These are phyloP conservation scores for Tipula lateralis DNA, from an alignment of 2,888 invertebrate genomes.

Conservation along the genomic window DNA sequence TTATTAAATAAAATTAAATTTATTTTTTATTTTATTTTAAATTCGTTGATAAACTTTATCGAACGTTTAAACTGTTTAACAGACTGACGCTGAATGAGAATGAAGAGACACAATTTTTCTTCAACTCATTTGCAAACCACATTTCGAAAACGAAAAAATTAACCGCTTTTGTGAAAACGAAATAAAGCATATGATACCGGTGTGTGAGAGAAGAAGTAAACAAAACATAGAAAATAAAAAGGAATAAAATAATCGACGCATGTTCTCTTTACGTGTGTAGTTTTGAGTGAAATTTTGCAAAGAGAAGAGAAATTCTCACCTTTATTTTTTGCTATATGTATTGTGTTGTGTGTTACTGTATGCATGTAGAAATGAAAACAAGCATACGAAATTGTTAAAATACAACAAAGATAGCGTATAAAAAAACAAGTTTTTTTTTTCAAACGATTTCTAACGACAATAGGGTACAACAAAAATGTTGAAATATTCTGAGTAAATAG, in stretches of 20 bases:
- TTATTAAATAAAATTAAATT: conserved; percentile 26
- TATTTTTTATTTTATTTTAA: background rate
- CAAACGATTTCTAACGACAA: conserved; percentile 24
- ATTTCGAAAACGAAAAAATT: background rate
- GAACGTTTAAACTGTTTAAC: conserved; percentile 43
- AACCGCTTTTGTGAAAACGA: conserved; percentile 26
- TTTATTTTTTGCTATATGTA: background rate
- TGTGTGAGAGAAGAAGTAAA: background rate
- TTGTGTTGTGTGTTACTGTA: no score
- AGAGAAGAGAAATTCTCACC: conserved; percentile 19
- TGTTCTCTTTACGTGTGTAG: background rate
- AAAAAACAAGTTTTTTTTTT: background rate
- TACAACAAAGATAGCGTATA: background rate
- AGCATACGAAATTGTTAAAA: background rate
- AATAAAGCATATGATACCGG: conserved; percentile 25
- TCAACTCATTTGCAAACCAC: conserved; percentile 25
- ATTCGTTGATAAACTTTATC: conserved; percentile 29
- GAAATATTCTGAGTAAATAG: background rate
- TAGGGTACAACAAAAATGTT: conserved; percentile 3
- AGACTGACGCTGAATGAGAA: conserved; percentile 48
- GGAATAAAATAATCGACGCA: conserved; percentile 7
- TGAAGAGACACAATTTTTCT: conserved; percentile 36
- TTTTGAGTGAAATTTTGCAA: background rate
- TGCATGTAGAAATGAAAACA: conserved; percentile 12
- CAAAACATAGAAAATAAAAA: conserved; percentile 9